Conservation (phyloP, 2,113 vertebrate species). For the Oncorhynchus nerka region DNA sequence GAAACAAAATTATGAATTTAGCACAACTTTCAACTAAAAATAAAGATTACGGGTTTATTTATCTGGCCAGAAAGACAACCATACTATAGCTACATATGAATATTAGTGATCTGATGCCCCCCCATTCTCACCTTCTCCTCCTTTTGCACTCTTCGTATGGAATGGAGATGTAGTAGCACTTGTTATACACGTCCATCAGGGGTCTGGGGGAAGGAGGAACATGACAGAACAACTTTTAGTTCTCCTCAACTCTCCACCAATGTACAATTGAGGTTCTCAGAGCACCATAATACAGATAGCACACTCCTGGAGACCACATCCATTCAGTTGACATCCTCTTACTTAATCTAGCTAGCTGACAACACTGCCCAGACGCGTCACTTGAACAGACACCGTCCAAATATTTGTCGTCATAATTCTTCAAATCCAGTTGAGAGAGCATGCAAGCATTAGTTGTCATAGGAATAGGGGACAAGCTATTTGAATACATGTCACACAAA, state of each 20-base stretch:
- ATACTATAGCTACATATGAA: not conserved
- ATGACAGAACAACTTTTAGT: not conserved
- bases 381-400: not conserved
- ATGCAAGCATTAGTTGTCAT: too few species aligned
- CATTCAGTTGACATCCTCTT: slow-evolving; percentile 42
- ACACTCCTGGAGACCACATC: not conserved
- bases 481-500: too few species aligned
- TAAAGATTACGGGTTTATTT: not conserved
- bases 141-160: slow-evolving; percentile 80
- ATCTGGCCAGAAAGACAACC: not conserved
- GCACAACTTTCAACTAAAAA: not conserved
- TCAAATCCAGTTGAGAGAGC: slow-evolving; percentile 5
- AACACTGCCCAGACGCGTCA: slow-evolving; percentile 17
- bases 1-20: not conserved
- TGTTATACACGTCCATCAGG: slow-evolving; percentile 71
- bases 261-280: not conserved
- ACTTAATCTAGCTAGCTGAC: slow-evolving; percentile 18
- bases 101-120: not conserved
- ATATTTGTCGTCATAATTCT: not conserved
- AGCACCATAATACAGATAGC: not conserved
- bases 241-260: not conserved
- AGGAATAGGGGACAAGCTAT: too few species aligned
- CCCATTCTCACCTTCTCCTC: slow-evolving; percentile 69
- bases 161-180: slow-evolving; percentile 73
- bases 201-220: slow-evolving; percentile 53